Evolutionary conservation across 2,888 invertebrate species (phyloP).

Genomic region (Sphaeridia pumilis): DNA sequence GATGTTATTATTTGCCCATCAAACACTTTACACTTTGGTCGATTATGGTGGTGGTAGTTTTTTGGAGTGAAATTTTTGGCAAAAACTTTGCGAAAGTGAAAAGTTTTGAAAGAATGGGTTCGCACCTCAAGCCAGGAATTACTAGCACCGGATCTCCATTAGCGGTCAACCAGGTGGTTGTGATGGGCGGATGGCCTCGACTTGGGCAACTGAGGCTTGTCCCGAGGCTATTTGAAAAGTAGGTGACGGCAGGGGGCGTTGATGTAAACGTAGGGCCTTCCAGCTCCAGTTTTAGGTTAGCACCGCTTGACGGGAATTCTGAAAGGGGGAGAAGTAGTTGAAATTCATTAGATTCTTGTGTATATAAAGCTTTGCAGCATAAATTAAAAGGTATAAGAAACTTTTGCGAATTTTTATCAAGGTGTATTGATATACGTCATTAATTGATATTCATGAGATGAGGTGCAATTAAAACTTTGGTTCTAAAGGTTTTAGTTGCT

Average conservation of each 20-base stretch:
- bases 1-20: too few species aligned
- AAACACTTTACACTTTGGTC: not conserved
- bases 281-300: slow-evolving; percentile 22
- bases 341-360: too few species aligned
- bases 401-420: too few species aligned
- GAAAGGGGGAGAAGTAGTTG: not conserved
- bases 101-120: not conserved
- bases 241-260: slow-evolving; percentile 24
- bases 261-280: slow-evolving; percentile 21
- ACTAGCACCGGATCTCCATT: slow-evolving; percentile 20
- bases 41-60: not conserved
- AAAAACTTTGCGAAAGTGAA: not conserved
- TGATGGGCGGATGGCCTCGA: slow-evolving; percentile 22
- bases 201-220: slow-evolving; percentile 23
- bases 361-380: too few species aligned
- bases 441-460: too few species aligned
- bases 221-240: slow-evolving; percentile 32
- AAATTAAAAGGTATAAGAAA: too few species aligned
- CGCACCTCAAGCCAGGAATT: slow-evolving; percentile 28
- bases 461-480: too few species aligned
- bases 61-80: not conserved
- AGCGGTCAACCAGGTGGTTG: slow-evolving; percentile 20
- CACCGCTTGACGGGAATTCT: slow-evolving; percentile 14
- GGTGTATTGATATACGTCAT: too few species aligned
- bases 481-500: too few species aligned